Evolutionary conservation across 1,140 invertebrate species (phyloP).

Genomic region (Gerris buenoi): DNA sequence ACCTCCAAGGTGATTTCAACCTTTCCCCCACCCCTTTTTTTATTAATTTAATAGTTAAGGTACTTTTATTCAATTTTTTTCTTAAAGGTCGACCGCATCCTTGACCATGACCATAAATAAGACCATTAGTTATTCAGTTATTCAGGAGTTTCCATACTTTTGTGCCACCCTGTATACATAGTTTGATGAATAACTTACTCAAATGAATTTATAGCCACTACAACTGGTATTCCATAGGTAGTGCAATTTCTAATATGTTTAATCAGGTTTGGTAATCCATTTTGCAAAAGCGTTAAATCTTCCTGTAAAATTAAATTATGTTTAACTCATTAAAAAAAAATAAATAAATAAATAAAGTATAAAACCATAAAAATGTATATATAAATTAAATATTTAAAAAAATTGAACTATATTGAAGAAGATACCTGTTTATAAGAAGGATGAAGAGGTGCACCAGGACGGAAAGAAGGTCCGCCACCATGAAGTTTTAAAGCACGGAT

Average conservation of each 20-base stretch:
- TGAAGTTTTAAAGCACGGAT: conserved; percentile 96
- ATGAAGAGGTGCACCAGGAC: conserved; percentile 65
- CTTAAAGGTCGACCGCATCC: too few species aligned
- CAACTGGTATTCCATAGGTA: conserved; percentile 81
- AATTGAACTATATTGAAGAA: conserved; percentile 14
- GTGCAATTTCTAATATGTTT: conserved; percentile 89
- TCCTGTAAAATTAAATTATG: conserved; percentile 37
- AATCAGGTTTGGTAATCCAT: conserved; percentile 76
- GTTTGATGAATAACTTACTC: conserved; percentile 40
- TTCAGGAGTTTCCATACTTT: too few species aligned
- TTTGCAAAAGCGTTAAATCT: conserved; percentile 75
- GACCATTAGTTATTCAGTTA: too few species aligned
- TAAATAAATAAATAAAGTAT: not conserved
- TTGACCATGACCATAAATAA: too few species aligned
- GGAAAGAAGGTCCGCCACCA: conserved; percentile 82
- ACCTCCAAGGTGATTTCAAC: too few species aligned
- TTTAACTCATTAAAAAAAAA: not conserved
- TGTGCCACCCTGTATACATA: too few species aligned
- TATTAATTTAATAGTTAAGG: too few species aligned
- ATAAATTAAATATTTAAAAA: not conserved
- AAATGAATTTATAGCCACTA: conserved; percentile 88
- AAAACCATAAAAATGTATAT: not conserved
- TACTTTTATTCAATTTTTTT: too few species aligned
- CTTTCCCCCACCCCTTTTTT: too few species aligned
- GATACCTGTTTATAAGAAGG: conserved; percentile 79